Percentiles rank a stretch among this genome's conserved stretches.
Conservation (phyloP, 2,113 vertebrate genomes). For the Hylia prasina region DNA sequence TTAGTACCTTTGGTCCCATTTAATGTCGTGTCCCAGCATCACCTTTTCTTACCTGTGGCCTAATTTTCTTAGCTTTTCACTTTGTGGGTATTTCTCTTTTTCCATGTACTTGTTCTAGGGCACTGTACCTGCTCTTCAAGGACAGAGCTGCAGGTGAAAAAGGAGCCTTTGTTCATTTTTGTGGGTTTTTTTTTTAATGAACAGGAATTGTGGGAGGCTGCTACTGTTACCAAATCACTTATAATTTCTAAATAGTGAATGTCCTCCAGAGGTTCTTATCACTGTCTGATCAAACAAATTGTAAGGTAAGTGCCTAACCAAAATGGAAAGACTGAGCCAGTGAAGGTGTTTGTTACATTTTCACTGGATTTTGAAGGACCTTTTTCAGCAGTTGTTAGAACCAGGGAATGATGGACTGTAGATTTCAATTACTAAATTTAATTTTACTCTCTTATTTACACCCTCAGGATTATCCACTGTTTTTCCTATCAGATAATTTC, state of each 20-base stretch:
- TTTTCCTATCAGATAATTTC: background rate
- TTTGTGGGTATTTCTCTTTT: background rate
- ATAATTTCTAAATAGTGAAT: background rate
- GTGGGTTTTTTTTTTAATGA: accelerated
- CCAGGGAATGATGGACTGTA: background rate
- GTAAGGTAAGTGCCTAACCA: background rate
- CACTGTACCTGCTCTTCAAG: background rate
- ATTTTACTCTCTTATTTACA: background rate
- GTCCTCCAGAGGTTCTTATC: background rate
- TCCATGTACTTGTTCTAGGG: background rate
- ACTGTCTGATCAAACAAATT: background rate
- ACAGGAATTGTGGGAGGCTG: background rate
- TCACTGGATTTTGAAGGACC: background rate
- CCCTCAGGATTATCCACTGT: background rate
- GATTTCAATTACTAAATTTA: background rate
- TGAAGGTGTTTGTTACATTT: background rate
- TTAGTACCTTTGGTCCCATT: background rate
- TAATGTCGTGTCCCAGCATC: accelerated
- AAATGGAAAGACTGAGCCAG: background rate
- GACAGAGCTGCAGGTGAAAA: background rate
- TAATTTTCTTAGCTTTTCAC: background rate
- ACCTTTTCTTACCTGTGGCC: background rate
- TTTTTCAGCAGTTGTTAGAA: background rate
- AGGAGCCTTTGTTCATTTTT: background rate
- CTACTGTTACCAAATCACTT: background rate